Conservation (phyloP, 2,113 vertebrate genomes). For the Glareola pratincola region DNA sequence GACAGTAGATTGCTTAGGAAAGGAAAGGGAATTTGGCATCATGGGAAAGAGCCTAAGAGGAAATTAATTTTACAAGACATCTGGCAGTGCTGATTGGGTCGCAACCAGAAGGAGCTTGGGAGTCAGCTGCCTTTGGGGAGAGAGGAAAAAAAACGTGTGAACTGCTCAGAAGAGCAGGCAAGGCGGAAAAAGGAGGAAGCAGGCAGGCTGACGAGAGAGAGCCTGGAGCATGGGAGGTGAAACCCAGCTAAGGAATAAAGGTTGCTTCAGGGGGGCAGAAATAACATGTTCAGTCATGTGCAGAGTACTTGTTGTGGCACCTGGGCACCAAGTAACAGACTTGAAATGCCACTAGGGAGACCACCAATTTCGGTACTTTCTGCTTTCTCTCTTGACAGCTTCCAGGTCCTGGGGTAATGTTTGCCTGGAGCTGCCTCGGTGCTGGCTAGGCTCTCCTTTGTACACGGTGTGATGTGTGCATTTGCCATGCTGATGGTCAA, state of each 20-base stretch:
- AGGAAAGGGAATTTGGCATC: neutral
- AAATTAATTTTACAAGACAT: slow-evolving; percentile 39
- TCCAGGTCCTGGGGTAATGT: neutral
- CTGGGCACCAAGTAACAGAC: neutral
- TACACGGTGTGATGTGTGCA: accelerated
- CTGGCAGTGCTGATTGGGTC: slow-evolving; percentile 14
- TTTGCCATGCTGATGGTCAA: neutral
- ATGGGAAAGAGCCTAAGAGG: slow-evolving; percentile 16
- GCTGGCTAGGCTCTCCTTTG: neutral
- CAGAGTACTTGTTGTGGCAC: neutral
- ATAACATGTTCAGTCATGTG: neutral
- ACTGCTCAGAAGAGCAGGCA: neutral
- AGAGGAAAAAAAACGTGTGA: neutral
- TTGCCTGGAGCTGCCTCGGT: neutral
- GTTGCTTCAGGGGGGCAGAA: neutral
- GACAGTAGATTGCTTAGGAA: neutral
- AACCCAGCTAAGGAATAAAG: neutral
- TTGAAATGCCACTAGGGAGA: neutral
- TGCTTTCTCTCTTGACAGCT: neutral
- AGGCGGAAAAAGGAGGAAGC: neutral
- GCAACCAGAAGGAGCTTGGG: neutral
- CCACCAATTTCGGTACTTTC: neutral
- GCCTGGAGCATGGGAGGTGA: neutral
- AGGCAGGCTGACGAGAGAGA: neutral
- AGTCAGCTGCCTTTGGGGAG: neutral